Percentiles rank a stretch among this genome's conserved stretches.
Evolutionary conservation across 2,113 vertebrate genomes (phyloP).

Genomic region (Solea senegalensis): DNA sequence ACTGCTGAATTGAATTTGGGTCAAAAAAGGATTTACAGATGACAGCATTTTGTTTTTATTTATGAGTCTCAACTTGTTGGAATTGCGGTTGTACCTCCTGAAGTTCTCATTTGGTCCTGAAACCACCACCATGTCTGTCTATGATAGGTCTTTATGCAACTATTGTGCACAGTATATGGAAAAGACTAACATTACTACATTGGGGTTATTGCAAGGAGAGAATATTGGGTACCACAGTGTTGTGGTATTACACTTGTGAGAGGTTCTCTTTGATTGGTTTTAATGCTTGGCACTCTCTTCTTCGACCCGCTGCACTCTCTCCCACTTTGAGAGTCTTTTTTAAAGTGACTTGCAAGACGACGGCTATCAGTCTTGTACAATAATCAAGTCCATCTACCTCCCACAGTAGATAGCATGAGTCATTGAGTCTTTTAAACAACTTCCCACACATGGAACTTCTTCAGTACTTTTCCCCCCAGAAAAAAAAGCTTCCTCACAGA

Average conservation of each 20-base stretch:
- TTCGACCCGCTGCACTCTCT: conserved; percentile 17
- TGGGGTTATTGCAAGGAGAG: conserved; percentile 19
- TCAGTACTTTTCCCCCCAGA: background rate
- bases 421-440: conserved; percentile 20
- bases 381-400: conserved; percentile 64
- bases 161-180: background rate
- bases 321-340: conserved; percentile 12
- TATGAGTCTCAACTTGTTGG: background rate
- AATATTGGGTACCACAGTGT: conserved; percentile 20
- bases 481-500: conserved; percentile 9
- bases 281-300: conserved; percentile 19
- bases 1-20: background rate
- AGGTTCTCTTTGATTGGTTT: conserved; percentile 22
- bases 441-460: conserved; percentile 9
- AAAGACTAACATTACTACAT: conserved; percentile 12
- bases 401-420: conserved; percentile 34
- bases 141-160: background rate
- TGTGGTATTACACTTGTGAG: conserved; percentile 14
- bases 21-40: background rate
- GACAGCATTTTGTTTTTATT: background rate
- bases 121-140: conserved; percentile 14
- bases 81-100: conserved; percentile 14
- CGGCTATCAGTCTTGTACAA: conserved; percentile 43
- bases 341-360: conserved; percentile 33
- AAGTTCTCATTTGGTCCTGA: conserved; percentile 13